Evolutionary conservation across 2,888 invertebrate species (phyloP), one percentile per base, ranked within the genome.

Genomic region (Dynastes tityus): DNA sequence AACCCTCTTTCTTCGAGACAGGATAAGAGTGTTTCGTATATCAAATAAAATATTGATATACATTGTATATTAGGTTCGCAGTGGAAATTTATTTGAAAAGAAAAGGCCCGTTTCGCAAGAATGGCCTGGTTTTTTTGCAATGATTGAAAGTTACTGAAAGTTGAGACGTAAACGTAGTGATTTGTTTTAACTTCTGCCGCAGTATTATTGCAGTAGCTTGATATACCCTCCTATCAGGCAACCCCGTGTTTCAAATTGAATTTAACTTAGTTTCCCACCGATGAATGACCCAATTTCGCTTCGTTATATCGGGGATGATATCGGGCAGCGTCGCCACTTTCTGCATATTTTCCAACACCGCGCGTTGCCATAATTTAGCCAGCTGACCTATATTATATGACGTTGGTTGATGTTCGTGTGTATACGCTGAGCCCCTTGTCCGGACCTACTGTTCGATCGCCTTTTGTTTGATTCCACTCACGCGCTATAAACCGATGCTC

Each of bases 241-340:
- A n/a, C 37, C 37, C 71, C 61, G 11, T 40, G 37, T 61, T 74
- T 27, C 45, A 63, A 74, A 74, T 61, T 61, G n/a, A 74, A 68
- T 67, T 76, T 76, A 53, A 51, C 27, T 55, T 37, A 49, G 49
- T 67, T 49, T 9, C 13, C 37, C 40, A 11, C 22, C 22, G 63
- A 65, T 78, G 78, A 73, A 73, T 78, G 78, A 73, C 78, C 78
- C 63, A 78, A 73, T 71, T 78, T 78, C 55, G 37, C 75, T 49
- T 53, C 32, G 61, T 61, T 74, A 74, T 74, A 45, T 37, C 32
- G 32, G 32, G 9, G 58, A 53, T 11, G 29, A 29, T 68, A 51
- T 67, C 45, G 3, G 71, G 37, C 71, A 22, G 45, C 16, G 76
- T 78, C 70, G 49, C 70, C 76, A 70, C 68, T 78, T 63, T 45